phyloP scores from a whole-genome alignment of 2,888 invertebrate species.

The Aethes cnicana region DNA sequence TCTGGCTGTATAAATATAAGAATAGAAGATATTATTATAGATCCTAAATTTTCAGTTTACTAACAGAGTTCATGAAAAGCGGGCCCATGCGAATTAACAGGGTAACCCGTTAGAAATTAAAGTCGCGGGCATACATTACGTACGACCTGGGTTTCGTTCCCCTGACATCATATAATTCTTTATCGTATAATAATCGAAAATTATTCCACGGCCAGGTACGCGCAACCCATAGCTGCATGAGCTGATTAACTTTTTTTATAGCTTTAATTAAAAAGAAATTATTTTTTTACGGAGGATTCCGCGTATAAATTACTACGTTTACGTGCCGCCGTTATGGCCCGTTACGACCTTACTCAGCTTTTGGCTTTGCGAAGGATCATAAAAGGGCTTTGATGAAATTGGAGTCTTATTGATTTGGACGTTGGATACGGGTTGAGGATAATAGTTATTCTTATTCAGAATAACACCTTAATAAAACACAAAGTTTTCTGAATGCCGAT shows the following conservation, averaged over 20 bases:
- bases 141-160: constrained; percentile 12
- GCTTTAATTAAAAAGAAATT: constrained; percentile 30
- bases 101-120: neutral
- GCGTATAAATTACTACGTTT: constrained; percentile 25
- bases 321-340: constrained; percentile 18
- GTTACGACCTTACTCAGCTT: constrained; percentile 19
- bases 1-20: no score
- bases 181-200: constrained; percentile 20
- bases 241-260: constrained; percentile 29
- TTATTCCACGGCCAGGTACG: constrained; percentile 18
- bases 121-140: constrained; percentile 9
- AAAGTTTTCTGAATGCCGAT: no score
- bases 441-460: no score
- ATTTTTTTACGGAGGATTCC: constrained; percentile 26
- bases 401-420: constrained; percentile 19
- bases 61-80: no score
- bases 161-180: constrained; percentile 23
- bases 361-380: constrained; percentile 17
- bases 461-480: no score
- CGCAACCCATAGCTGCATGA: constrained; percentile 24
- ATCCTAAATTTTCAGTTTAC: no score
- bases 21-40: no score
- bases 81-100: no score
- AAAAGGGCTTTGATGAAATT: constrained; percentile 22
- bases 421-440: no score